phyloP scores from a whole-genome alignment of 2,888 invertebrate genomes.

The Metopia argyrocephala region DNA sequence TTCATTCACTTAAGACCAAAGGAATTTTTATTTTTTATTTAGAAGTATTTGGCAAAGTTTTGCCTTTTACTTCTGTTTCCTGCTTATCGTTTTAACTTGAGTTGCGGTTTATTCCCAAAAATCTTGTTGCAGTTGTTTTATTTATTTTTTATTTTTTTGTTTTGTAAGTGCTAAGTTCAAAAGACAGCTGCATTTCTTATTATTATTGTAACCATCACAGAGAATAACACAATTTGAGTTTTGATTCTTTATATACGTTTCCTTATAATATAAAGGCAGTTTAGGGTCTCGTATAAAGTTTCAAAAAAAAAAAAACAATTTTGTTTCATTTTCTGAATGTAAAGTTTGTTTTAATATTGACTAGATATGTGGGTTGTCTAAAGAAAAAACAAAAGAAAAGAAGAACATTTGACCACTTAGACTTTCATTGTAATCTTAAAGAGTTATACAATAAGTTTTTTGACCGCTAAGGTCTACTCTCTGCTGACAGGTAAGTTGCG shows the following conservation, averaged over 20 bases:
- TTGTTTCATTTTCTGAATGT: too few species aligned
- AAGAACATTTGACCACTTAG: too few species aligned
- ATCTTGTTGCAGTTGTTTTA: conserved; percentile 19
- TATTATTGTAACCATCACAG: conserved; percentile 43
- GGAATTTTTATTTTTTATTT: conserved; percentile 40
- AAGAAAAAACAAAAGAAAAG: too few species aligned
- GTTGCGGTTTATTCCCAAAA: conserved; percentile 39
- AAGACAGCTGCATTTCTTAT: conserved; percentile 58
- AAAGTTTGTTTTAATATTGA: too few species aligned
- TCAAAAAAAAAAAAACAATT: too few species aligned
- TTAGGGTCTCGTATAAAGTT: conserved; percentile 35
- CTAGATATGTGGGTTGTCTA: too few species aligned
- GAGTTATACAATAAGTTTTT: too few species aligned
- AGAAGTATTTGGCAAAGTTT: conserved; percentile 26
- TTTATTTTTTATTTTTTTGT: neutral
- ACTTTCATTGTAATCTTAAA: too few species aligned
- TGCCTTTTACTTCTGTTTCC: neutral
- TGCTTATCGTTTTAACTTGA: neutral
- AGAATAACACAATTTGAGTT: conserved; percentile 11
- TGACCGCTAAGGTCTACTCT: too few species aligned
- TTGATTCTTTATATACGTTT: neutral
- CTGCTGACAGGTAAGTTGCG: too few species aligned
- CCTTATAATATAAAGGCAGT: conserved; percentile 38
- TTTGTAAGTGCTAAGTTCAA: conserved; percentile 39
- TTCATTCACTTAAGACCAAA: conserved; percentile 5